Base-by-base conservation (phyloP, 2,888 invertebrate genomes). In the Tetheella fluctuosa region DNA sequence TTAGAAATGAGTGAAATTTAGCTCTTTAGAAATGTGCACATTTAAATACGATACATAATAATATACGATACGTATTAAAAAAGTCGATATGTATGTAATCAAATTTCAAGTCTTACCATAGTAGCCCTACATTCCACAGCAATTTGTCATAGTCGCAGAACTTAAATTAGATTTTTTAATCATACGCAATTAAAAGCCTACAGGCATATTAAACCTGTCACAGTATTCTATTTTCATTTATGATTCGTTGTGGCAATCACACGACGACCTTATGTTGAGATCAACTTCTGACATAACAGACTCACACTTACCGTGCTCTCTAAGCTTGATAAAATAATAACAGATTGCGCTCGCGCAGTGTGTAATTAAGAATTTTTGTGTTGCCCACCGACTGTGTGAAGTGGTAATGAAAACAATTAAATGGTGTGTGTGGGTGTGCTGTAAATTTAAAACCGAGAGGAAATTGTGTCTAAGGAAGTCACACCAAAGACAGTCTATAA, bases 351-450 rank as follows among this genome's bases (percentile, higher is more conserved):
- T 60, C 64, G 69, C 73, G 70, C 68, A 69, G 69, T 71, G 62
- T 83, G 67, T 84, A 84, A 88, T 89, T 86, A 88, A 62, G 70
- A 69, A 79, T 79, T 76, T 82, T 79, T 80, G 84, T 67, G 70
- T 74, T 79, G 79, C 75, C 70, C 80, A 81, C 77, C 80, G 72
- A 80, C 80, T 84, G 85, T 87, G 86, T 83, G 83, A 87, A 84
- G 83, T 80, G 73, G 79, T 80, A 84, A 84, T 83, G 74, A 78
- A 88, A 85, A 86, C 84, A 85, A 88, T 89, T 87, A 84, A 74
- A 80, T 67, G 65, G 65, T 64, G 64, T 54, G 28, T 55, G 25
- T 25, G 13, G 30, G 17, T 55, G 48, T 2, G 42, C 6, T 42
- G 20, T 48, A 20, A 48, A 8, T 48, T 20, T 48, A 48, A 20